Evolutionary conservation across 2,113 vertebrate genomes (phyloP), one percentile per base, ranked within the genome.

Genomic region (Lepus americanus): DNA sequence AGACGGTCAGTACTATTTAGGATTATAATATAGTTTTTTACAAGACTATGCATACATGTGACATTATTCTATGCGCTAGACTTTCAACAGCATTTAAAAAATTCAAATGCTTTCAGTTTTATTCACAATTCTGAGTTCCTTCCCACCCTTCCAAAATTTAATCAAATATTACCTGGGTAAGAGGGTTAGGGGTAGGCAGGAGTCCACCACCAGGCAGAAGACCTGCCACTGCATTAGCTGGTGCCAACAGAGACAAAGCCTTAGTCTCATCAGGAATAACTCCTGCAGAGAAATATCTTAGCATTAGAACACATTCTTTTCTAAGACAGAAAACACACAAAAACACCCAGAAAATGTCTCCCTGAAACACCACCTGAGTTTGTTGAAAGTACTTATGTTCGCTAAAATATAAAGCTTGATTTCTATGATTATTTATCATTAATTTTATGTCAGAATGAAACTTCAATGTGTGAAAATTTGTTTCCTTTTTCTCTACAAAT

Each of bases 211-310:
- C 99, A n/a, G 99, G 99, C 98, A 99, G 99, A 98, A 99, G 99
- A 98, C 99, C 99, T 98, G 99, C 99, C 98, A 99, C 99, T 95
- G 99, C 99, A 97, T 99, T 99, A 98, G 99, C 99, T 98, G 99
- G 99, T 98, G 99, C 99, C 98, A 99, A 98, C 98, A 99, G 98
- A 97, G 99, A 99, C 98, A 99, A 99, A 98, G 99, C 99, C 99
- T 99, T 99, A 98, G 99, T 99, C 98, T 99, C 99, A 98, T 99
- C 99, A 98, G 99, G 99, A 99, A 99, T 99, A 97, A 99, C 99
- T 99, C 99, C 99, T 99, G 99, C 98, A 99, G 99, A 98, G 97
- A 99, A 98, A 99, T 67, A 98, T 96, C 96, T 97, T 91, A 9
- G 98, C 98, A 98, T 99, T 99, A 99, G 98, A 97, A 95, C 0